Base-by-base conservation (phyloP, 2,113 vertebrate genomes). In the Melanostigma gelatinosum region DNA sequence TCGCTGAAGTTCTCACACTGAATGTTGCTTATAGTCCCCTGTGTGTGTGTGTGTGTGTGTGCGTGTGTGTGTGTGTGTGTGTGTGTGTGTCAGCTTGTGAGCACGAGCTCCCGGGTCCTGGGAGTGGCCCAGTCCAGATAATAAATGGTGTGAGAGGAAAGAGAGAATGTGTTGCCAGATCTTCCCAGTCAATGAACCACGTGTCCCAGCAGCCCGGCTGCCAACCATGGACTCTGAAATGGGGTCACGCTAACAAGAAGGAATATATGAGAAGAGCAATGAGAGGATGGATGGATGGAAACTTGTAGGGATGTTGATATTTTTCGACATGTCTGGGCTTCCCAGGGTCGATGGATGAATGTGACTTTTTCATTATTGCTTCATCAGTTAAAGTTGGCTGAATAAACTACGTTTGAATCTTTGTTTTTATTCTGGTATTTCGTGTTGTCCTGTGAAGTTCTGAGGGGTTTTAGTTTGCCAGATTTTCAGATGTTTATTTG, bases 181-280 rank as follows among this genome's bases (percentile, higher is more conserved):
- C 77, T 67, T 86, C 75, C 79, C 89, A 87, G 91, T 92, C 90
- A 90, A 91, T 90, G 91, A 88, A 89, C 82, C 89, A 90, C 92
- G 84, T 91, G 93, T 91, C 79, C 85, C 75, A 40, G 70, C 83
- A 50, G 86, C 54, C 52, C 8, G 40, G 67, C 83, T 87, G 85
- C 86, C 92, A 87, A 81, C 80, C 87, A 81, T 8, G 65, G 78
- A 84, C 46, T 76, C 77, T 66, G 84, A 87, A 91, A 90, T 20
- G 34, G 65, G 91, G 91, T 91, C 91, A 90, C 80, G 52, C 73
- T 72, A 86, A 85, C 81, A 79, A 77, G 83, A 84, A 77, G 46
- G 24, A 55, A 75, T 44, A 66, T 66, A 78, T 29, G 44, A 82
- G 76, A 54, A 61, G 60, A 80, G 22, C 38, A 69, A 76, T 52